Conservation (phyloP, 64 coral and sea anemone genomes). For the Dendrophyllia cribrosa region DNA sequence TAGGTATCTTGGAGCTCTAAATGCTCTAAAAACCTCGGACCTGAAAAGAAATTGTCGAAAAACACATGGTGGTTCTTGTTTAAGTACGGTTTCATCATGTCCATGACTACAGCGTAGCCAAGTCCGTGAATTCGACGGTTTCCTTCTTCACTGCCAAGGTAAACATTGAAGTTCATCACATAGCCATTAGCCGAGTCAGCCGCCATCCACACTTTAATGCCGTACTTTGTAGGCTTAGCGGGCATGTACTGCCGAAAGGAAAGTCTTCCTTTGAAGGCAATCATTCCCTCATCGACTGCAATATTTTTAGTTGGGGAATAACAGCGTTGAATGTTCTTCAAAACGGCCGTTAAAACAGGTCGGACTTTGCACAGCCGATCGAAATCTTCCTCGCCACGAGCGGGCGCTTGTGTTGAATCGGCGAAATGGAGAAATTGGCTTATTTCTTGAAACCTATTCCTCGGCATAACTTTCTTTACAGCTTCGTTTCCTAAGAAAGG, state of each 20-base stretch:
- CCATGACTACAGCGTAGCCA: constrained; percentile 56
- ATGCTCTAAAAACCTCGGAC: background rate
- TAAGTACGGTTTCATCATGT: constrained; percentile 40
- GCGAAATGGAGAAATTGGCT: constrained; percentile 58
- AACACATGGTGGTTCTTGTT: background rate
- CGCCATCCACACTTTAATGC: too few species aligned
- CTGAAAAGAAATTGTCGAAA: constrained; percentile 57
- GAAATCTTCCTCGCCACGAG: constrained; percentile 9
- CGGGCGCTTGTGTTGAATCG: constrained; percentile 32
- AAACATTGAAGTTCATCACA: too few species aligned
- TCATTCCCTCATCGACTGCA: constrained; percentile 60
- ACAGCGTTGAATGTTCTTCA: constrained; percentile 28
- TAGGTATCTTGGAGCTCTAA: constrained; percentile 15
- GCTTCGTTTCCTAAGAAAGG: constrained; percentile 41
- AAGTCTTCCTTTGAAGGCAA: too few species aligned
- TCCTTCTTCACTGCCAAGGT: constrained; percentile 37
- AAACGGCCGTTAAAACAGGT: constrained; percentile 33
- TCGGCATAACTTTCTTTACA: constrained; percentile 66
- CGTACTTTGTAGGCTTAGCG: too few species aligned
- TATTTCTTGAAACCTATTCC: constrained; percentile 74
- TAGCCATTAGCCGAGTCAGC: too few species aligned
- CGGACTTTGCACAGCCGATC: constrained; percentile 67
- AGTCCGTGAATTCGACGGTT: background rate
- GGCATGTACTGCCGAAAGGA: too few species aligned
- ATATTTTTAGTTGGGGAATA: constrained; percentile 37